Conservation (phyloP, 2,888 invertebrate genomes). For the Plebejus argus region DNA sequence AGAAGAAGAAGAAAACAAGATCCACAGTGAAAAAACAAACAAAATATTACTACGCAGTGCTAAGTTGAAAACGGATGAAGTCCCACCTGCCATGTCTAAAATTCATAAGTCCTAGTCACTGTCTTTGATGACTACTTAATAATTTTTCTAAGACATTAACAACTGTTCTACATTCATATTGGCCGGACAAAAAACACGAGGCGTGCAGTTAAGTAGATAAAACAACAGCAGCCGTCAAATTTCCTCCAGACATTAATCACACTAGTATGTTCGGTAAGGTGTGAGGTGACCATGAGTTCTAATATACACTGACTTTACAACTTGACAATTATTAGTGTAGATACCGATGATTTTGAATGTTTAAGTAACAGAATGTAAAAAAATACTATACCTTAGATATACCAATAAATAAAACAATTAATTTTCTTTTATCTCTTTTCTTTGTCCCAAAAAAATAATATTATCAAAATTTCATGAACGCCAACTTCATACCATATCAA, state of each 20-base stretch:
- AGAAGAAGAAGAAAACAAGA: too few relatives aligned
- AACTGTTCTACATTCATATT: constrained; percentile 70
- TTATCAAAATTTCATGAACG: too few relatives aligned
- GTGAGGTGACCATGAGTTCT: constrained; percentile 49
- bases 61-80: constrained; percentile 15
- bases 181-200: constrained; percentile 62
- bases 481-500: too few relatives aligned
- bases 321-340: background rate
- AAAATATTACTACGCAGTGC: background rate
- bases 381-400: too few relatives aligned
- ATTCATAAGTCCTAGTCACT: constrained; percentile 35
- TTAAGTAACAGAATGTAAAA: background rate
- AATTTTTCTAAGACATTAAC: constrained; percentile 69
- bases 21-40: background rate
- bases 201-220: constrained; percentile 80
- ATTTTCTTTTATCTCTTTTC: too few relatives aligned
- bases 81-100: constrained; percentile 37
- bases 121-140: constrained; percentile 44
- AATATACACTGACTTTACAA: background rate
- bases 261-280: constrained; percentile 72
- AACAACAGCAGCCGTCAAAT: constrained; percentile 80
- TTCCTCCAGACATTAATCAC: constrained; percentile 79
- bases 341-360: background rate
- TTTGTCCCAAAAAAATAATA: too few relatives aligned
- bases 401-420: too few relatives aligned